phyloP scores from a whole-genome alignment of 2,113 vertebrate species.

The Cebus imitator region DNA sequence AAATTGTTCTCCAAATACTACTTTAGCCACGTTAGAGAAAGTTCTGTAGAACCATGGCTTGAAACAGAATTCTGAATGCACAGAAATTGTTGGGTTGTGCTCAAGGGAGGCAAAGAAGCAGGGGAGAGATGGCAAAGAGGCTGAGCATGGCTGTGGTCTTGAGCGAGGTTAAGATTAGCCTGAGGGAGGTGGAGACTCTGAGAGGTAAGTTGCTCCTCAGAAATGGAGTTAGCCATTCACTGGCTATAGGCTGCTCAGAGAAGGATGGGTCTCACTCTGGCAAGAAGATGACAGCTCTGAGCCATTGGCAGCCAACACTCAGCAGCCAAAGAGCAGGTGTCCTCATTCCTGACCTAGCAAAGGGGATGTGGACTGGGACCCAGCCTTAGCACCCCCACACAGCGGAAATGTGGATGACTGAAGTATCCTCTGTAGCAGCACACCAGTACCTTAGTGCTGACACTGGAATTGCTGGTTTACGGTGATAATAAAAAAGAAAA shows the following conservation, averaged over 20 bases:
- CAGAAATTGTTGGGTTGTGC: fast-evolving
- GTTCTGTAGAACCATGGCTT: neutral
- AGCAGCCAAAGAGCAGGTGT: neutral
- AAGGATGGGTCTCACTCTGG: neutral
- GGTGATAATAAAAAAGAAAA: neutral
- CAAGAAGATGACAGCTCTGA: neutral
- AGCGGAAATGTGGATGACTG: fast-evolving
- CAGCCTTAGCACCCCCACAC: too few species aligned
- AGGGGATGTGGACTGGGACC: neutral
- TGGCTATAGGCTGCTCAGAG: neutral
- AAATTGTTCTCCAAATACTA: neutral
- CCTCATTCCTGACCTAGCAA: neutral
- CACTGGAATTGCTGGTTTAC: fast-evolving
- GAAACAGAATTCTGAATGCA: neutral
- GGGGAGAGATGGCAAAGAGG: neutral
- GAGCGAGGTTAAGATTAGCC: neutral
- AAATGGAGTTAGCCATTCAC: fast-evolving
- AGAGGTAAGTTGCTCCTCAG: neutral
- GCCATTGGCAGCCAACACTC: neutral
- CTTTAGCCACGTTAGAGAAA: neutral
- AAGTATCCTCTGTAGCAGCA: neutral
- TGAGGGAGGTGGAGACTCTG: neutral
- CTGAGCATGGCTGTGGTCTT: neutral
- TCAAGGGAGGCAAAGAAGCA: fast-evolving
- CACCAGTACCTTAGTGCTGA: fast-evolving